Conservation (phyloP, 2,113 vertebrate species). For the Micronycteris hirsuta region DNA sequence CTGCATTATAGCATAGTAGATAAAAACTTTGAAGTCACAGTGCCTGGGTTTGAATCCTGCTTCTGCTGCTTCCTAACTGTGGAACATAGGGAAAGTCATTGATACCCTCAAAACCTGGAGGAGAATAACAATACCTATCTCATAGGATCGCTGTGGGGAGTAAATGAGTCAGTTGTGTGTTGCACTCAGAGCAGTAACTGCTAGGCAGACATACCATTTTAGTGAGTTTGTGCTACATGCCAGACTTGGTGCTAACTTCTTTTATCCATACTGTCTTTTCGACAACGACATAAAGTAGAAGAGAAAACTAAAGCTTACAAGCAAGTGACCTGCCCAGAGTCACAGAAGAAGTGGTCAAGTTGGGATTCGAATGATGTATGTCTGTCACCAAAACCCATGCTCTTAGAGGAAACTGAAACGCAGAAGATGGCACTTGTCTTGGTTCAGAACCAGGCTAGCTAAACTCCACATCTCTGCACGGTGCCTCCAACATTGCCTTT, state of each 20-base stretch:
- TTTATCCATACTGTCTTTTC: neutral
- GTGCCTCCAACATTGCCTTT: neutral
- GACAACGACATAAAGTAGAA: neutral
- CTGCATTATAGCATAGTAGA: neutral
- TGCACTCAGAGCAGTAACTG: neutral
- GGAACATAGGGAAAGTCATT: neutral
- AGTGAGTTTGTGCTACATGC: neutral
- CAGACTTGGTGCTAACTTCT: neutral
- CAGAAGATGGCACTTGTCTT: neutral
- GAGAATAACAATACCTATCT: neutral
- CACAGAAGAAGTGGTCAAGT: neutral
- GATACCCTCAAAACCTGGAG: neutral
- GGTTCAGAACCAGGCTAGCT: neutral
- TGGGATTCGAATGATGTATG: neutral
- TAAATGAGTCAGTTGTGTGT: neutral
- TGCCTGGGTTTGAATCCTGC: neutral
- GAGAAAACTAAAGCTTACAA: neutral
- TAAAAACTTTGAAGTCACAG: neutral
- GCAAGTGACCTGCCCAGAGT: neutral
- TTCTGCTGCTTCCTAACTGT: constrained; percentile 3
- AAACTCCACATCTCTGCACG: neutral
- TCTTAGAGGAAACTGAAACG: neutral
- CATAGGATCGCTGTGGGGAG: neutral
- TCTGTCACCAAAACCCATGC: neutral
- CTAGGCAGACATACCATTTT: neutral